phyloP scores from a whole-genome alignment of 2,888 invertebrate genomes.

The Diadegma fenestrale region DNA sequence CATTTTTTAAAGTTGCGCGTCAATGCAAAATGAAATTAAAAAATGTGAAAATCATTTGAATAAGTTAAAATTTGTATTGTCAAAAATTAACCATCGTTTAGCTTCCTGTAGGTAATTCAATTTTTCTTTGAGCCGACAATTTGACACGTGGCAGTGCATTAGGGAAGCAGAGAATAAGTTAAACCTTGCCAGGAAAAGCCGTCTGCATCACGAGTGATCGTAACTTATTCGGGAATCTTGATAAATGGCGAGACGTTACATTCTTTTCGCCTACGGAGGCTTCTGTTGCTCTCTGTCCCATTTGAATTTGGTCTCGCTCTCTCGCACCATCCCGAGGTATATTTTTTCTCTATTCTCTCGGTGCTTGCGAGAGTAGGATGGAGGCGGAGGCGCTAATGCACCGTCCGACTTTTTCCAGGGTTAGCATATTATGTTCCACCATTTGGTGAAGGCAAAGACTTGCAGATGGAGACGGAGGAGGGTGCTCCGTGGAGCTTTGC shows the following conservation, averaged over 20 bases:
- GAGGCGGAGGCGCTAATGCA: slow-evolving; percentile 70
- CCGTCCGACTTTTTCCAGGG: slow-evolving; percentile 70
- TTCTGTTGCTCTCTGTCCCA: slow-evolving; percentile 64
- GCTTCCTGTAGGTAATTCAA: neutral
- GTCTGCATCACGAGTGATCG: slow-evolving; percentile 44
- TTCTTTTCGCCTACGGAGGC: slow-evolving; percentile 68
- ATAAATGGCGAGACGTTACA: slow-evolving; percentile 74
- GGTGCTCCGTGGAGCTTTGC: slow-evolving; percentile 29
- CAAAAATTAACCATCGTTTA: neutral
- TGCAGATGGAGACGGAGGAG: slow-evolving; percentile 38
- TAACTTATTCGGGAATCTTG: slow-evolving; percentile 76
- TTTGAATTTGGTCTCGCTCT: slow-evolving; percentile 50
- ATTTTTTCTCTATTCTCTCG: slow-evolving; percentile 33
- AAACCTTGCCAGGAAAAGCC: slow-evolving; percentile 26
- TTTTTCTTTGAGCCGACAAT: slow-evolving; percentile 7
- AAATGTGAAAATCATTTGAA: neutral
- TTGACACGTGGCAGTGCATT: slow-evolving; percentile 20
- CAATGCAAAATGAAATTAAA: neutral
- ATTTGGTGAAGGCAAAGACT: slow-evolving; percentile 14
- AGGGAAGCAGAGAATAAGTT: neutral
- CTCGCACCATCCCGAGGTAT: slow-evolving; percentile 29
- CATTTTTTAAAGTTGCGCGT: too few species aligned
- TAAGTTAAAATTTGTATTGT: neutral
- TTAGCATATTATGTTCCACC: slow-evolving; percentile 75
- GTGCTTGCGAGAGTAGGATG: neutral